Base-by-base conservation (phyloP, 1,140 invertebrate species). In the Diachasma alloeum region DNA sequence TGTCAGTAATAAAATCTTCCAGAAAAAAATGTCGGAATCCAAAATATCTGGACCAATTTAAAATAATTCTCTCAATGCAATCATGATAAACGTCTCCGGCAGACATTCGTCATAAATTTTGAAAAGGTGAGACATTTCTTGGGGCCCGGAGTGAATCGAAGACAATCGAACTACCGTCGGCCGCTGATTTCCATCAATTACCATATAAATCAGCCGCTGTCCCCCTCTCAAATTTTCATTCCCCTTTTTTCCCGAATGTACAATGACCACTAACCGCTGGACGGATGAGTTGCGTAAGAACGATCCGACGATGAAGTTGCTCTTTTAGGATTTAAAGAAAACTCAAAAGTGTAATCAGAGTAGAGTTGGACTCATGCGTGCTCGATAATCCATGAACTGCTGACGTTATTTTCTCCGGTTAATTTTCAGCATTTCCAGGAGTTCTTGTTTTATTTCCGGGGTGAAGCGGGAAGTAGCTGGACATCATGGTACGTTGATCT, bases 201-300 rank as follows among this genome's bases (percentile, higher is more conserved):
- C 4, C 48, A 53, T 53, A n/a, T n/a, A 8, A 53, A 53, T 19
- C 15, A 53, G 17, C n/a, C n/a, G 48, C 15, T 53, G 48, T 53
- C 4, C 26, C 19, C 59, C 19, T 22, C 24, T 63, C 59, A 26
- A 15, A 24, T 63, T 31, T 63, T 63, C 8, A 24, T 26, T 63
- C 59, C 26, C 19, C 6, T 53, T 63, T 26, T 63, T 24, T 17
- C 9, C 9, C 53, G 19, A n/a, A 59, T 59, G 19, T 17, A 59
- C n/a, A 15, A 26, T 4, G 59, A 15, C 4, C 11, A 26, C 24
- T 8, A 10, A 26, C 22, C 10, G 15, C 42, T 11, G 59, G 24
- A 11, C 72, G 72, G 72, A 74, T 44, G 59, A 36, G 53, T 74
- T 74, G 59, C 56, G 59, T 74, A 74, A 74, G 36, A 44, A 22